Percentiles rank a stretch among this genome's conserved stretches.
phyloP scores from a whole-genome alignment of 2,888 invertebrate species.

The Melanostoma mellinum region DNA sequence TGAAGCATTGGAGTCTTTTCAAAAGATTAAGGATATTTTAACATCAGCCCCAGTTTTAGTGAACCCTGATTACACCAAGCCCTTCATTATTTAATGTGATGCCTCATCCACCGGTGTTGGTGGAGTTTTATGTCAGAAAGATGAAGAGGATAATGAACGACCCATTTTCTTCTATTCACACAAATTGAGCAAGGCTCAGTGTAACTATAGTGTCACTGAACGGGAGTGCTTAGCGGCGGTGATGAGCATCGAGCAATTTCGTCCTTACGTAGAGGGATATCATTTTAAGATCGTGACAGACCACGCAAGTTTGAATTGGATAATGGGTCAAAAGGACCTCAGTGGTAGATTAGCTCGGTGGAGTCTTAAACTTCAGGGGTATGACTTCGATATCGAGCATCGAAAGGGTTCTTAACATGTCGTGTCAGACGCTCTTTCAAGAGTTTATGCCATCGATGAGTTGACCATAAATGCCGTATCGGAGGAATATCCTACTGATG shows the following conservation, averaged over 20 bases:
- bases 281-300: conserved; percentile 73
- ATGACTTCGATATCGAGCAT: conserved; percentile 2
- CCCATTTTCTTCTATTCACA: no score
- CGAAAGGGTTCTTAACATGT: conserved; percentile 1
- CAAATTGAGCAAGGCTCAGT: conserved; percentile 32
- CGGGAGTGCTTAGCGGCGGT: conserved; percentile 40
- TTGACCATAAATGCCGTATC: no score
- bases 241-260: conserved; percentile 31
- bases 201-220: conserved; percentile 43
- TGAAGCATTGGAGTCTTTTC: no score
- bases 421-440: not conserved
- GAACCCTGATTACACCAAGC: no score
- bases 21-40: no score
- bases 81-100: no score
- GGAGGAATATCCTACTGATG: no score
- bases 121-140: no score
- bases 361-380: conserved; percentile 69
- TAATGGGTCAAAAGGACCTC: conserved; percentile 74
- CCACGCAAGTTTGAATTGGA: conserved; percentile 74
- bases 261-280: conserved; percentile 65
- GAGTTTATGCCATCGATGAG: no score
- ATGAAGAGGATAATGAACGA: no score
- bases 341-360: conserved; percentile 74
- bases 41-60: no score
- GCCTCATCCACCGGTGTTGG: no score